These are phyloP conservation scores for Microctenopoma lineatum DNA, from an alignment of 2,797 vertebrate species.

Conservation along the genomic window DNA sequence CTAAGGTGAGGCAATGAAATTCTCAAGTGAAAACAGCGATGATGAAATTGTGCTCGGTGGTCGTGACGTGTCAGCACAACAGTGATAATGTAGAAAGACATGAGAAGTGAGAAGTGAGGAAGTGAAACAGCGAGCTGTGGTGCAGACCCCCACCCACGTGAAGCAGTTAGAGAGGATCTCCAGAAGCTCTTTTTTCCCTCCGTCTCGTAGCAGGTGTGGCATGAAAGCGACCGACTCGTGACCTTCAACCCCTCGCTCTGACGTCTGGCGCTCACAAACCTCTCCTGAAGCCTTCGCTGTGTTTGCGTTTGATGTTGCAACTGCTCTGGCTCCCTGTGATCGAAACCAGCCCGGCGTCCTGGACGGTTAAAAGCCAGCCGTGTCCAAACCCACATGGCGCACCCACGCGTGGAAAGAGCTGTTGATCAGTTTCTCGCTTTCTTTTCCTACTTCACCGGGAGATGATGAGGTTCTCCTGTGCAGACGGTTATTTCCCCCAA, in stretches of 20 bases:
- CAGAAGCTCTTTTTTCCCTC: constrained; percentile 1
- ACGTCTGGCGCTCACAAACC: background rate
- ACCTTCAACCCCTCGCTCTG: constrained; percentile 10
- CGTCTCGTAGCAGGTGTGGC: constrained; percentile 20
- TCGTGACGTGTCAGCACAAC: background rate
- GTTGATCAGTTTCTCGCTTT: constrained; percentile 17
- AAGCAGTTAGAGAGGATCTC: constrained; percentile 22
- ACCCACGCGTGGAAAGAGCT: constrained; percentile 28
- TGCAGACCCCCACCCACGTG: constrained; percentile 16
- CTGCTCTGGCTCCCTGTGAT: constrained; percentile 10
- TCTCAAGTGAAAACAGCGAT: too few relatives aligned
- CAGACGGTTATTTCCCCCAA: constrained; percentile 5
- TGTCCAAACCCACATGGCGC: constrained; percentile 15
- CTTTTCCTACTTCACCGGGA: background rate
- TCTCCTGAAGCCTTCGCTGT: background rate
- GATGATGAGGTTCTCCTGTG: background rate
- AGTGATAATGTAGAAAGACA: constrained; percentile 13
- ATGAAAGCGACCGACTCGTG: constrained; percentile 23
- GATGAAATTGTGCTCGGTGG: background rate
- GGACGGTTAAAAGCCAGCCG: constrained; percentile 27
- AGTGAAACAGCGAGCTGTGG: constrained; percentile 55
- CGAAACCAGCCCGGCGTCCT: constrained; percentile 6
- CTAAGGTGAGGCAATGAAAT: background rate
- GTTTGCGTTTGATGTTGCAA: constrained; percentile 17
- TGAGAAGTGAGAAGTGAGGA: constrained; percentile 40